Base-by-base conservation (phyloP, 2,113 vertebrate species). In the Ancistrus triradiatus region DNA sequence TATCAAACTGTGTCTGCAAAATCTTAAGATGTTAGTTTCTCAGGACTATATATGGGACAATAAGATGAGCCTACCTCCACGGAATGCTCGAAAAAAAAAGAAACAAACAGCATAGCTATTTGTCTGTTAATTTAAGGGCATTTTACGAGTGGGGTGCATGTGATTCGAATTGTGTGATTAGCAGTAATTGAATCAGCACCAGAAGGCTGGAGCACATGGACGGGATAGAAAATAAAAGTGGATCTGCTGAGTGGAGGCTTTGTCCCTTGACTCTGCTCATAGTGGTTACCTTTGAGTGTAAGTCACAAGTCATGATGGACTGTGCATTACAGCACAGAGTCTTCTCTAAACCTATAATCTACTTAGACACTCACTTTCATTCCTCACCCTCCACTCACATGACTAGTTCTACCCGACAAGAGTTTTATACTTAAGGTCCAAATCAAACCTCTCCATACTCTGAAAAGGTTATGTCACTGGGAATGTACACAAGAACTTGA, bases 101-200 rank as follows among this genome's bases (percentile, higher is more conserved):
- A 57, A 46, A 53, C 52, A 77, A 75, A 73, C 65, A 61, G 63
- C 69, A 72, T 55, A 76, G 77, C 69, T 80, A 75, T 77, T 68
- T 70, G 75, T 77, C 61, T 73, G 49, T 14, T 14, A 31, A 69
- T 33, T 52, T 48, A 57, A 60, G 47, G 63, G 57, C 22, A 40
- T 77, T 81, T 84, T 72, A 75, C 68, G 79, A 69, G 50, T 68
- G 73, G 71, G 50, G 49, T 77, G 57, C 86, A 86, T 88, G 84
- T 87, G 87, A 90, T 85, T 84, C 80, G 71, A 84, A 88, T 90
- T 85, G 78, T 79, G 69, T 73, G 62, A 90, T 86, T 87, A 83
- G 76, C 56, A 11, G 63, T 74, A 86, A 90, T 87, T 86, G 75
- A 85, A 86, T 88, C 75, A 88, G 76, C 57, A 25, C 72, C 59